These are phyloP conservation scores for Lerema accius DNA, from an alignment of 1,140 invertebrate genomes.

Conservation along the genomic window DNA sequence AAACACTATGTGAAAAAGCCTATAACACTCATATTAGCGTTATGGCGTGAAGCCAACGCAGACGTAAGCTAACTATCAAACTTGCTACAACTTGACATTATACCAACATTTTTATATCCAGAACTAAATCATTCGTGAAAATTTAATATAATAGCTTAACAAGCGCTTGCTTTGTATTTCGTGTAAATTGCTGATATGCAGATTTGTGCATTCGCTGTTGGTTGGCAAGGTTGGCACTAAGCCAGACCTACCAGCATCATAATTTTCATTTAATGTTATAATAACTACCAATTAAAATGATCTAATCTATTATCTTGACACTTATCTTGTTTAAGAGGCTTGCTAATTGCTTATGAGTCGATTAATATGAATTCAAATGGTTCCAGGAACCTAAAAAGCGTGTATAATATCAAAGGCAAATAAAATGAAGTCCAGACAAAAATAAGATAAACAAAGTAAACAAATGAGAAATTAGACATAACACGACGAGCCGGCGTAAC, in stretches of 20 bases:
- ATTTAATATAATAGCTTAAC: conserved; percentile 32
- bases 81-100: background rate
- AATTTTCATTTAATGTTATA: conserved; percentile 33
- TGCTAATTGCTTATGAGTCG: conserved; percentile 16
- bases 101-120: background rate
- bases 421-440: no score
- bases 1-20: background rate
- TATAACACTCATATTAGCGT: background rate
- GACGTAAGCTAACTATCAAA: background rate
- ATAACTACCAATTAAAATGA: conserved; percentile 32
- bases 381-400: no score
- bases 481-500: no score
- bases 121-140: conserved; percentile 26
- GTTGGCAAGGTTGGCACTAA: conserved; percentile 19
- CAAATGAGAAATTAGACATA: no score
- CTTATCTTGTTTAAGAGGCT: background rate
- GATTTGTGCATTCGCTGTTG: conserved; percentile 21
- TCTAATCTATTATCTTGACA: conserved; percentile 15
- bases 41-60: background rate
- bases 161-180: conserved; percentile 32
- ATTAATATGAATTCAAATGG: no score
- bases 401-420: no score
- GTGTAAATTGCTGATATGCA: conserved; percentile 35
- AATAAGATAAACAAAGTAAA: no score
- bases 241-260: conserved; percentile 22